These are phyloP conservation scores for Chromoteleia sp. DNA, from an alignment of 2,888 invertebrate genomes.

Conservation along the genomic window DNA sequence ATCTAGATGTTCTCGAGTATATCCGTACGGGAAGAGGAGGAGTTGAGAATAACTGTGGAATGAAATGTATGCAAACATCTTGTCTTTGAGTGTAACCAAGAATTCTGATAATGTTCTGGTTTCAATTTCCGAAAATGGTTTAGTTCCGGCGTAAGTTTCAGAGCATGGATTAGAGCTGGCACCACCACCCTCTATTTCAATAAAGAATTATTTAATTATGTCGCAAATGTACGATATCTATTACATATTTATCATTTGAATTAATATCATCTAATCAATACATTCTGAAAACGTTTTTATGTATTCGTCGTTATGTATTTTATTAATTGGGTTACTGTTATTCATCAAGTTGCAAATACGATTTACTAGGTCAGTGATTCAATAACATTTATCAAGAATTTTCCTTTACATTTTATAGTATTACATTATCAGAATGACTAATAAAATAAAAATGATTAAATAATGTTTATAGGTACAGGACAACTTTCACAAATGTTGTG, in stretches of 20 bases:
- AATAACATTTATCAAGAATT: too few relatives aligned
- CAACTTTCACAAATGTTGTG: too few relatives aligned
- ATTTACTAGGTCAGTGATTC: too few relatives aligned
- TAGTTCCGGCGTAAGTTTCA: constrained; percentile 88
- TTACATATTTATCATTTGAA: not conserved
- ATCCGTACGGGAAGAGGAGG: constrained; percentile 89
- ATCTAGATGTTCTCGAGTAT: constrained; percentile 86
- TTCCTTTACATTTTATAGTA: too few relatives aligned
- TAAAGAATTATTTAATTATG: constrained; percentile 2
- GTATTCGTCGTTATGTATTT: too few relatives aligned
- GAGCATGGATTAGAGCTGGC: constrained; percentile 87
- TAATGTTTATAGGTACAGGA: too few relatives aligned
- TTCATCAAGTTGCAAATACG: too few relatives aligned
- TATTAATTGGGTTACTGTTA: too few relatives aligned
- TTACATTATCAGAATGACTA: too few relatives aligned
- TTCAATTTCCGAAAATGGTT: constrained; percentile 90
- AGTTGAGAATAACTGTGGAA: constrained; percentile 91
- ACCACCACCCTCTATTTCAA: constrained; percentile 85
- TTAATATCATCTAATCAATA: constrained; percentile 24
- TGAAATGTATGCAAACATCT: constrained; percentile 88
- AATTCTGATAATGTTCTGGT: constrained; percentile 86
- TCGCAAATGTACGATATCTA: too few relatives aligned
- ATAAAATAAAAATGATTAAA: too few relatives aligned
- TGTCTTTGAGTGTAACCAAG: constrained; percentile 85
- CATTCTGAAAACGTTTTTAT: too few relatives aligned